phyloP scores from a whole-genome alignment of 2,797 vertebrate genomes.

The Paedocypris micromegethes region DNA sequence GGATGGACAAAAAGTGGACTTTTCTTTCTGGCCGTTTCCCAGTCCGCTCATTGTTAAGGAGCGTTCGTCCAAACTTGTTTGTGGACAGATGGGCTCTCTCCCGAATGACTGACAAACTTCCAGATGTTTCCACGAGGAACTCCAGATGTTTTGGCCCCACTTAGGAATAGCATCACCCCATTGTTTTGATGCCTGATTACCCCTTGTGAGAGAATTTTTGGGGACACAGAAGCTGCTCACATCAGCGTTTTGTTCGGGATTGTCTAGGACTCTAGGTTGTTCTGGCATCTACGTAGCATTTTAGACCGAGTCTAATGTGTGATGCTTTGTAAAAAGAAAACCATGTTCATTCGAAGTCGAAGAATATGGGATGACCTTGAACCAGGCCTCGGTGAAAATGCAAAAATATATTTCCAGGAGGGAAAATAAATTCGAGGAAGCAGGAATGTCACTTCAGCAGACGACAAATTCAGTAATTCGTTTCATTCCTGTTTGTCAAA shows the following conservation, averaged over 20 bases:
- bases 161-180: conserved; percentile 49
- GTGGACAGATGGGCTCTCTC: conserved; percentile 62
- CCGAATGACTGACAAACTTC: conserved; percentile 61
- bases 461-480: not conserved
- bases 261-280: not conserved
- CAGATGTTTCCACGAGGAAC: conserved; percentile 65
- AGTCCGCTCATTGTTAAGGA: not conserved
- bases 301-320: not conserved
- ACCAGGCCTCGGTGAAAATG: conserved; percentile 2
- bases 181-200: conserved; percentile 36
- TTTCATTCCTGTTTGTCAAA: conserved; percentile 13
- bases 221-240: conserved; percentile 6
- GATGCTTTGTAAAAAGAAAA: conserved; percentile 27
- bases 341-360: conserved; percentile 34
- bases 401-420: conserved; percentile 4
- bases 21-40: conserved; percentile 9
- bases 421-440: not conserved
- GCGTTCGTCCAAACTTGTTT: conserved; percentile 36
- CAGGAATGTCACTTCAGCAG: not conserved
- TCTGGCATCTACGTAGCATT: conserved; percentile 19
- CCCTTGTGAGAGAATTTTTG: conserved; percentile 14
- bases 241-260: conserved; percentile 5
- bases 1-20: not conserved
- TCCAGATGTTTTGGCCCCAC: conserved; percentile 64
- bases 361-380: conserved; percentile 33